A percentile compares a stretch with the other conserved stretches of the same genome.
These are phyloP conservation scores for Zoanthus sociatus DNA, from an alignment of 92 coral and sea anemone genomes.

Conservation along the genomic window DNA sequence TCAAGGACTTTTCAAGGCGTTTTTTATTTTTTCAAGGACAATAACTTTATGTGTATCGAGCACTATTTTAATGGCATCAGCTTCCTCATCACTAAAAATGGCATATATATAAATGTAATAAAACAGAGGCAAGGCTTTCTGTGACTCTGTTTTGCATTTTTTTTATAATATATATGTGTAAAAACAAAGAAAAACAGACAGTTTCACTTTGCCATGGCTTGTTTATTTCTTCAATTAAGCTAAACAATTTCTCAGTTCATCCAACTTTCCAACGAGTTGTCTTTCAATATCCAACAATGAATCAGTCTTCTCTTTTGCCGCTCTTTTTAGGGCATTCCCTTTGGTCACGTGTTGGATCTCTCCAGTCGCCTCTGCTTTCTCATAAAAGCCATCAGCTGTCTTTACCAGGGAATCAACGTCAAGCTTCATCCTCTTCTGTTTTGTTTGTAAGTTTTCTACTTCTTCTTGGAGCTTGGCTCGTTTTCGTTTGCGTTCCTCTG, in stretches of 20 bases:
- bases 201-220: conserved; percentile 9
- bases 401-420: conserved; percentile 11
- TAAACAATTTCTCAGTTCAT: conserved; percentile 13
- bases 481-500: conserved; percentile 22
- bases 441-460: background rate
- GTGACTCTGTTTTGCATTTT: conserved; percentile 4
- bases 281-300: conserved; percentile 13
- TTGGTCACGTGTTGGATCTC: conserved; percentile 17
- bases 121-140: conserved; percentile 6
- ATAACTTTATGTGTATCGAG: conserved; percentile 3
- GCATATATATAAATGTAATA: background rate
- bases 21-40: background rate
- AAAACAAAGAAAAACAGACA: background rate
- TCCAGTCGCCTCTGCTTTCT: conserved; percentile 17
- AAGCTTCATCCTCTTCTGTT: too few species aligned
- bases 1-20: background rate
- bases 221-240: conserved; percentile 12
- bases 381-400: conserved; percentile 13
- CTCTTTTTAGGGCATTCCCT: conserved; percentile 16
- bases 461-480: conserved; percentile 26
- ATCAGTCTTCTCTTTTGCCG: conserved; percentile 16
- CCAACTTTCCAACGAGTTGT: conserved; percentile 16
- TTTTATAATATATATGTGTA: background rate
- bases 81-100: conserved; percentile 1
- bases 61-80: conserved; percentile 4